Conservation (phyloP, 2,797 vertebrate genomes). For the Ambastaia sidthimunki region DNA sequence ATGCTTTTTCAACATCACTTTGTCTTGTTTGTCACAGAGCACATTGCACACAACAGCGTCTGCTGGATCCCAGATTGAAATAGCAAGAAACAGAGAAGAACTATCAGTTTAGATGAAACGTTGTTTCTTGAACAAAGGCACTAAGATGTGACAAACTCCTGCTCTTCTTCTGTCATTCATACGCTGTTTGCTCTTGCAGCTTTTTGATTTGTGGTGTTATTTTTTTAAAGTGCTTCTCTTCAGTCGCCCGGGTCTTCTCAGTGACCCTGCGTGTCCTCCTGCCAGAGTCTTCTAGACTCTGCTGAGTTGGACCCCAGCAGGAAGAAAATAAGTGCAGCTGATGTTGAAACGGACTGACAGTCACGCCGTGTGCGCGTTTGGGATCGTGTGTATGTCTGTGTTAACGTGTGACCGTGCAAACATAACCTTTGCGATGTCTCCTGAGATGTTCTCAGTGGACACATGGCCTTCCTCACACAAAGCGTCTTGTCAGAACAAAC, state of each 20-base stretch:
- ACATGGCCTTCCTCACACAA: conserved; percentile 33
- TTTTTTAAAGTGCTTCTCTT: conserved; percentile 23
- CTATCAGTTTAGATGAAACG: conserved; percentile 19
- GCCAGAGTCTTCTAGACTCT: background rate
- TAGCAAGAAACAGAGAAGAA: conserved; percentile 22
- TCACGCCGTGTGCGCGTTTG: conserved; percentile 20
- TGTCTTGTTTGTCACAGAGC: conserved; percentile 18
- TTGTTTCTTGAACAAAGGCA: conserved; percentile 19
- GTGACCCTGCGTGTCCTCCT: conserved; percentile 25
- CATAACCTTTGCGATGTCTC: conserved; percentile 35
- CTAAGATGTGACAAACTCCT: conserved; percentile 38
- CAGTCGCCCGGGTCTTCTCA: conserved; percentile 5
- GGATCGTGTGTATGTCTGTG: conserved; percentile 29
- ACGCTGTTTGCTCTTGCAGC: conserved; percentile 18
- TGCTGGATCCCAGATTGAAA: conserved; percentile 8
- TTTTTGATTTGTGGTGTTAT: conserved; percentile 34
- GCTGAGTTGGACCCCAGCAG: conserved; percentile 5
- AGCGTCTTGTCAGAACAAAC: conserved; percentile 35
- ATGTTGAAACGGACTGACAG: conserved; percentile 41
- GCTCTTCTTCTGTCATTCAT: conserved; percentile 46
- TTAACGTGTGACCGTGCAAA: conserved; percentile 43
- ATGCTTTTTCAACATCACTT: conserved; percentile 24
- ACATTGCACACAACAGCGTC: background rate
- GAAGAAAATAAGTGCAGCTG: conserved; percentile 13
- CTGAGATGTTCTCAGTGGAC: conserved; percentile 26